Evolutionary conservation across 2,113 vertebrate species (phyloP).

Genomic region (Datnioides undecimradiatus): DNA sequence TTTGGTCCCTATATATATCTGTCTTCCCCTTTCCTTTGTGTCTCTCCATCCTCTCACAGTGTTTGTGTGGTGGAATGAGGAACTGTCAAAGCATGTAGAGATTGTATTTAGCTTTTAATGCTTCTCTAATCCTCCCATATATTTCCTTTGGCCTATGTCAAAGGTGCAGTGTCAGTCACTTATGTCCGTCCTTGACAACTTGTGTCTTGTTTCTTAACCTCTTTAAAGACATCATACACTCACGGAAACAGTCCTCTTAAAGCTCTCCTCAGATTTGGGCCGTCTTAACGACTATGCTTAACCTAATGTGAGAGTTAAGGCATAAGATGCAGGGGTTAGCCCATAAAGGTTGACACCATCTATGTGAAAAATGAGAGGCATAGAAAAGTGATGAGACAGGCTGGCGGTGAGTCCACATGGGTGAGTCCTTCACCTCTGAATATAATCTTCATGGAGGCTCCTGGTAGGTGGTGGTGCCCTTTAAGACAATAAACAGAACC

Average conservation of each 20-base stretch:
- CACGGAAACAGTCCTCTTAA: neutral
- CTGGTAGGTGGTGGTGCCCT: slow-evolving; percentile 46
- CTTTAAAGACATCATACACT: neutral
- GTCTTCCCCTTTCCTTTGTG: neutral
- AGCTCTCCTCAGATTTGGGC: neutral
- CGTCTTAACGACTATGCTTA: neutral
- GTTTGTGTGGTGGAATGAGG: slow-evolving; percentile 4
- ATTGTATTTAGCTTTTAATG: slow-evolving; percentile 12
- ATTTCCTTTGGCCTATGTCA: slow-evolving; percentile 6
- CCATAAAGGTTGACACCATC: slow-evolving; percentile 14
- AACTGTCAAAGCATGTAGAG: neutral
- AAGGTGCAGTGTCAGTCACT: slow-evolving; percentile 16
- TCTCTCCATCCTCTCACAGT: neutral
- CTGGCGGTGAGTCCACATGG: slow-evolving; percentile 23
- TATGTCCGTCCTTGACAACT: slow-evolving; percentile 16
- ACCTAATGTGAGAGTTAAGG: slow-evolving; percentile 1
- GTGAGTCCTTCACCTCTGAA: slow-evolving; percentile 53
- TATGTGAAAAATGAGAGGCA: slow-evolving; percentile 29
- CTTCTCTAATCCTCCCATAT: neutral
- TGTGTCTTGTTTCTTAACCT: neutral
- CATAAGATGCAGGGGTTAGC: neutral
- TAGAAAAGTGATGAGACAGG: slow-evolving; percentile 17
- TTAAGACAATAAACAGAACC: slow-evolving; percentile 66
- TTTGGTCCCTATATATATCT: slow-evolving; percentile 18
- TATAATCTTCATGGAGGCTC: slow-evolving; percentile 46